These are phyloP conservation scores for Burhinus oedicnemus DNA, from an alignment of 2,113 vertebrate genomes.

Conservation along the genomic window DNA sequence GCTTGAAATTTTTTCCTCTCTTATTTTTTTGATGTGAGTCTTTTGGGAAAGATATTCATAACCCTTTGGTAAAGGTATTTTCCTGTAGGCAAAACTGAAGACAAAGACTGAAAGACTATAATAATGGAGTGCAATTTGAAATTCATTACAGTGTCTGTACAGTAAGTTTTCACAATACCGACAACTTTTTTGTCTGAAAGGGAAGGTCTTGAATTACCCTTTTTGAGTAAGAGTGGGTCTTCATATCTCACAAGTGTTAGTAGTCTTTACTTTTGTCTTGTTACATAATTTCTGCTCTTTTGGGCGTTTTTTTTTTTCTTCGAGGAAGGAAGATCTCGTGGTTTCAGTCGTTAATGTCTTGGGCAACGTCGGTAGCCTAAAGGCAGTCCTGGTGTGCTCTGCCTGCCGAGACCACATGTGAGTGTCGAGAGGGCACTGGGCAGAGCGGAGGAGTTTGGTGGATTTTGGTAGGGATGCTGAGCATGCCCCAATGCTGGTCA, in stretches of 20 bases:
- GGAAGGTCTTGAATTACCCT: background rate
- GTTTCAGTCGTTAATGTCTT: background rate
- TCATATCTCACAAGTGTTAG: background rate
- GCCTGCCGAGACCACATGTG: too few species aligned
- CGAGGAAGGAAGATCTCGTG: background rate
- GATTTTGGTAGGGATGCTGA: background rate
- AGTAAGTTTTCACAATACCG: background rate
- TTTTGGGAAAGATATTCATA: background rate
- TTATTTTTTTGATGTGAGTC: background rate
- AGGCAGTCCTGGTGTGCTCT: too few species aligned
- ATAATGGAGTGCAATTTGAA: background rate
- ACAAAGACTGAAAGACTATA: background rate
- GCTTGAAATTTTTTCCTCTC: background rate
- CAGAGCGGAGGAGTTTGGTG: background rate
- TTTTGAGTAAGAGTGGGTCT: background rate
- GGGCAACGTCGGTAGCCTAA: too few species aligned
- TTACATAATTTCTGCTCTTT: background rate
- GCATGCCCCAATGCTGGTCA: fast-evolving
- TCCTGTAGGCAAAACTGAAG: background rate
- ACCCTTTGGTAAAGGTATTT: background rate
- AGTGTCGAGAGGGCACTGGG: background rate
- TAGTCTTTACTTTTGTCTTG: background rate
- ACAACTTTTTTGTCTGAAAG: background rate
- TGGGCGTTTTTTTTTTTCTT: background rate
- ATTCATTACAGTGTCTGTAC: background rate